A percentile compares a stretch with the other conserved stretches of the same genome.
Evolutionary conservation across 2,797 vertebrate genomes (phyloP).

Genomic region (Lutjanus campechanus): DNA sequence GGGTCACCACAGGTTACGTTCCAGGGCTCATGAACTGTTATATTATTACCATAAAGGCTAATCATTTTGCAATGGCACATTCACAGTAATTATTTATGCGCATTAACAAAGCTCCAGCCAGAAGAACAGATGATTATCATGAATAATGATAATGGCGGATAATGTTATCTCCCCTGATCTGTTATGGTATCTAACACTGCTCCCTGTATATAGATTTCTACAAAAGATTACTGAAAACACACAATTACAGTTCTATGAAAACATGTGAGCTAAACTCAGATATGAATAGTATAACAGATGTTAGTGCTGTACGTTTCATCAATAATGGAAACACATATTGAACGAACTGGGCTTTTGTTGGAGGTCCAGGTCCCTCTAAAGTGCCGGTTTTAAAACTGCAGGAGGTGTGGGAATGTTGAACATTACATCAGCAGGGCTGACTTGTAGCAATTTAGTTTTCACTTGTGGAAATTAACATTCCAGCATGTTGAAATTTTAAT

Average conservation of each 20-base stretch:
- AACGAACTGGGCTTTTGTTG: slow-evolving; percentile 9
- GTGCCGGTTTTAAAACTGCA: neutral
- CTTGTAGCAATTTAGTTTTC: too few species aligned
- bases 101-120: slow-evolving; percentile 56
- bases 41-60: slow-evolving; percentile 56
- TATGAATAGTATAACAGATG: slow-evolving; percentile 9
- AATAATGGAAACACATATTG: slow-evolving; percentile 22
- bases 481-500: too few species aligned
- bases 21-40: slow-evolving; percentile 36
- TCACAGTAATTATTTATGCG: slow-evolving; percentile 61
- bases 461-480: too few species aligned
- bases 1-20: slow-evolving; percentile 39
- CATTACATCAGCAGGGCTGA: too few species aligned
- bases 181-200: slow-evolving; percentile 19
- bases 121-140: slow-evolving; percentile 58
- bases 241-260: neutral
- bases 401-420: neutral
- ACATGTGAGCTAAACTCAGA: slow-evolving; percentile 10
- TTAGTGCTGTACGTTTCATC: neutral
- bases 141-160: slow-evolving; percentile 56
- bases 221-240: slow-evolving; percentile 34
- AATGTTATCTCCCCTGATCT: slow-evolving; percentile 45
- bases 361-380: slow-evolving; percentile 2
- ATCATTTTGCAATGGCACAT: slow-evolving; percentile 39
- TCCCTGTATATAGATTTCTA: slow-evolving; percentile 3